Evolutionary conservation across 1,140 invertebrate genomes (phyloP), one percentile per base, ranked within the genome.

Genomic region (Pachypsylla venusta): DNA sequence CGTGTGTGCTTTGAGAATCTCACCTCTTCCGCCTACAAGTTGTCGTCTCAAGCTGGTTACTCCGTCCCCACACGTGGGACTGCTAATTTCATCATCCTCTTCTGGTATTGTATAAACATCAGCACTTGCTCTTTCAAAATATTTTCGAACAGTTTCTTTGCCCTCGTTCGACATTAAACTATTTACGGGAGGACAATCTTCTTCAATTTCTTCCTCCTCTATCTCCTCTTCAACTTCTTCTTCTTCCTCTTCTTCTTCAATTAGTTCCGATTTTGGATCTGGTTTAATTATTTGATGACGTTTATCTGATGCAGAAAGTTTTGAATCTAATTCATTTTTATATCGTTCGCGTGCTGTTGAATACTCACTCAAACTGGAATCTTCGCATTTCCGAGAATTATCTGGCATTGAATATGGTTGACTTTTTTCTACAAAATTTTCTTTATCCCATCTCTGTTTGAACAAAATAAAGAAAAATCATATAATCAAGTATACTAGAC

Each of bases 61-160:
- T 57, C 70, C 71, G 59, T 75, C 74, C 7, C 68, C 67, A 58
- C 73, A 70, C 16, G 72, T 76, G 2, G 75, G 75, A 61, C 75
- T 76, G n/a, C 69, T 69, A 13, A 71, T 68, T 65, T 76, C 76
- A 57, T 76, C 75, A 61, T 76, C 75, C 61, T 76, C 76, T 63
- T 77, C 76, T n/a, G 72, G 74, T 57, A 77, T 77, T 25, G 76
- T 76, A 64, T 77, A 77, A 7, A 77, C 75, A 62, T 75, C 75
- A 14, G 42, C 42, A 22, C 42, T 48, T n/a, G 42, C 42, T 48
- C 42, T 5, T n/a, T 48, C 42, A 22, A 48, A 48, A 48, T 48
- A 48, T 19, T 48, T 48, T 19, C 42, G 42, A 5, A 48, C 42
- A 48, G 42, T 48, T 48, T 48, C 42, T 22, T 48, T 48, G 7